Evolutionary conservation across 2,113 vertebrate species (phyloP), one percentile per base, ranked within the genome.

Genomic region (Hymenochirus boettgeri): DNA sequence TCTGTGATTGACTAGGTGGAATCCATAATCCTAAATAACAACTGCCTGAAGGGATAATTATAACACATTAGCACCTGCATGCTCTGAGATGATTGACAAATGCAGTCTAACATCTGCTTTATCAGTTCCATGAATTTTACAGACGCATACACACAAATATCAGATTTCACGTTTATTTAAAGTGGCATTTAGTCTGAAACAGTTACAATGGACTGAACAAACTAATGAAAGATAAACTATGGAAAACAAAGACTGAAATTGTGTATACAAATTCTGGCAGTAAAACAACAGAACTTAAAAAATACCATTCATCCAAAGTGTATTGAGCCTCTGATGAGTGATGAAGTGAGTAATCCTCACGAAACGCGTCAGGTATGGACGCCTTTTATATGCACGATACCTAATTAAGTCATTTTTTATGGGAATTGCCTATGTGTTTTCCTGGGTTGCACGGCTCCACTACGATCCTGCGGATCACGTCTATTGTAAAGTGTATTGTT

Each of bases 1-100:
- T 80, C 80, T 80, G 75, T 90, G 86, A 89, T 88, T 89, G 88
- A 90, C 88, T 87, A 89, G 86, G 86, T 87, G 83, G 85, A 83
- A 88, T 84, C 86, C 83, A 77, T 81, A 85, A 84, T 82, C 80
- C 84, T 84, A 83, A 89, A 88, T 87, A 86, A 76, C 86, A 82
- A 82, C 83, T 86, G 84, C 84, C 86, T 83, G 84, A 88, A 89
- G 79, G 81, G 85, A 82, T 87, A 89, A 89, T 90, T 88, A 89
- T 82, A 85, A 81, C 86, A 83, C 86, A 89, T 88, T 86, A 89
- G 83, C 88, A 88, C 88, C 86, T 90, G 82, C 72, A 25, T 84
- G 86, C 86, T 85, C 78, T 79, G 80, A 81, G 75, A 79, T 85
- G 88, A 89, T 80, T 89, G 88, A 88, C 88, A 87, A 75, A 80